Percentiles rank a stretch among this genome's conserved stretches.
These are phyloP conservation scores for Biston stratarius DNA, from an alignment of 2,888 invertebrate genomes.

Conservation along the genomic window DNA sequence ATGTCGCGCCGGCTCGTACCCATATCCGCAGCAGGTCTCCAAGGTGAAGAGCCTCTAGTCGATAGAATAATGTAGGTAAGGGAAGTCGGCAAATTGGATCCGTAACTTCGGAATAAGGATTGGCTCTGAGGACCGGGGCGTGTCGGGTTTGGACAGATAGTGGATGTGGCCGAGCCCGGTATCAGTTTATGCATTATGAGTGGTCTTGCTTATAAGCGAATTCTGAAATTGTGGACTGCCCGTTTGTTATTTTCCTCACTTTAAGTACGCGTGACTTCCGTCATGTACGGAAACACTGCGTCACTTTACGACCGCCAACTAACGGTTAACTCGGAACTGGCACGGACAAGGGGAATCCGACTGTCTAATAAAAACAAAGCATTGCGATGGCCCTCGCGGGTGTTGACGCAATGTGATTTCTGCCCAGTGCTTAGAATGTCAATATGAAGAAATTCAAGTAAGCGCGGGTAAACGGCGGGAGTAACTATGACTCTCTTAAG, in stretches of 20 bases:
- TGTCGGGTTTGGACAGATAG: conserved; percentile 83
- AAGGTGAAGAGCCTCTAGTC: conserved; percentile 90
- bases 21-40: conserved; percentile 92
- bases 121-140: conserved; percentile 90
- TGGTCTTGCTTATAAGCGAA: neutral
- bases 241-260: conserved; percentile 40
- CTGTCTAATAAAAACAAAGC: conserved; percentile 90
- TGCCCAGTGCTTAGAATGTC: conserved; percentile 88
- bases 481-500: conserved; percentile 74
- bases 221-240: neutral
- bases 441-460: conserved; percentile 89
- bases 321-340: conserved; percentile 87
- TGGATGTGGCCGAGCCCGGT: conserved; percentile 43
- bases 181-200: conserved; percentile 26
- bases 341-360: conserved; percentile 88
- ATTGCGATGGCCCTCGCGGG: conserved; percentile 88
- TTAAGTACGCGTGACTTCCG: conserved; percentile 56
- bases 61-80: conserved; percentile 88
- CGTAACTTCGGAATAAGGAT: conserved; percentile 90
- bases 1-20: conserved; percentile 85
- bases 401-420: conserved; percentile 89
- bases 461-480: conserved; percentile 87
- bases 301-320: conserved; percentile 61
- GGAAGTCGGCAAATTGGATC: conserved; percentile 90
- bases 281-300: conserved; percentile 52